Conservation (phyloP, 2,797 vertebrate genomes). For the Artibeus lituratus region DNA sequence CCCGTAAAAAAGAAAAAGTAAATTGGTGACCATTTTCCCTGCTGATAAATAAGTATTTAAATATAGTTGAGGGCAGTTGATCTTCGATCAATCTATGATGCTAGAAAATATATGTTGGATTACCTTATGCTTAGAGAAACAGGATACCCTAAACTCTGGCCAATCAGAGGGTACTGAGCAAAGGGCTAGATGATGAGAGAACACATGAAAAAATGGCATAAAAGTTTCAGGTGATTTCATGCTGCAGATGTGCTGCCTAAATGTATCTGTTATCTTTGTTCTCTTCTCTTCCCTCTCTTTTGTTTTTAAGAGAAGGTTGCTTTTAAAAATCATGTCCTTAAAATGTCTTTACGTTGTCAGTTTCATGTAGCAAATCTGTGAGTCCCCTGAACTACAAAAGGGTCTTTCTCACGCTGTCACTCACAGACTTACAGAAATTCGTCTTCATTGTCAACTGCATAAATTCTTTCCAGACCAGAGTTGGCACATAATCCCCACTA, state of each 20-base stretch:
- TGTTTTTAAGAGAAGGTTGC: neutral
- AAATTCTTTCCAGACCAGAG: neutral
- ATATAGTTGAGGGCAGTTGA: neutral
- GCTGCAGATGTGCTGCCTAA: slow-evolving; percentile 48
- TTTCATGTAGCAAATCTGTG: neutral
- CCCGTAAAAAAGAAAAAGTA: neutral
- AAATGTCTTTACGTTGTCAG: neutral
- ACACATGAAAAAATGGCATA: neutral
- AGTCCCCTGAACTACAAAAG: neutral
- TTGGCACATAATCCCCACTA: neutral
- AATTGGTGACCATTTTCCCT: neutral
- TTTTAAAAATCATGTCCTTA: neutral
- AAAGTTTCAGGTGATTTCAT: neutral
- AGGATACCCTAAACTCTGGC: neutral
- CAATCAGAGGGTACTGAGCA: neutral
- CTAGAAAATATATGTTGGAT: neutral
- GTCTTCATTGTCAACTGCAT: neutral
- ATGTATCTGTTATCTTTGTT: neutral
- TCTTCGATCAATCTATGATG: neutral
- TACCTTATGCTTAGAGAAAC: neutral
- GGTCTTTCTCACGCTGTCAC: neutral
- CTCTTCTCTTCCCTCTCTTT: neutral
- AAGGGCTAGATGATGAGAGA: neutral
- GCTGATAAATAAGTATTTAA: neutral
- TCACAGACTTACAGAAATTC: neutral